Conservation (phyloP, 2,888 invertebrate species). For the Lumbricus terrestris region DNA sequence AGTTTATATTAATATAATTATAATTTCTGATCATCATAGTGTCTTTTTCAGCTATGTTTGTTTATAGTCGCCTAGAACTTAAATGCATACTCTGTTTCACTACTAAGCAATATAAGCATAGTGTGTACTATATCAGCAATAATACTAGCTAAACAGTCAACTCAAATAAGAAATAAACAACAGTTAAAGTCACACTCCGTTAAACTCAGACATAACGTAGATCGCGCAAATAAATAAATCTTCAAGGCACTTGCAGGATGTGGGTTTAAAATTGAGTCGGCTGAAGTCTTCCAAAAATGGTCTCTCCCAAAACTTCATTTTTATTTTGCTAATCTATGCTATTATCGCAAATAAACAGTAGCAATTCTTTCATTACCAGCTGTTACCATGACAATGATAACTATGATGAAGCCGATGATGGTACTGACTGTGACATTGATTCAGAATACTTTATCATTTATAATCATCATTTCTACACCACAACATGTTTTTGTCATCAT, state of each 20-base stretch:
- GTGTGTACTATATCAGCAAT: not conserved
- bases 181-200: not conserved
- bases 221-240: not conserved
- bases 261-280: not conserved
- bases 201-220: not conserved
- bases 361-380: not conserved
- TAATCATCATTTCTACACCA: not conserved
- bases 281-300: not conserved
- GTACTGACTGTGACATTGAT: too few species aligned
- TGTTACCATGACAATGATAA: not conserved
- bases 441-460: not conserved
- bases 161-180: not conserved
- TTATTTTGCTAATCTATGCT: not conserved
- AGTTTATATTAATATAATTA: slow-evolving; percentile 3
- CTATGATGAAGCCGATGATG: not conserved
- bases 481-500: not conserved
- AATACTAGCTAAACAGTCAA: not conserved
- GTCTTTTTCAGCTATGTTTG: not conserved
- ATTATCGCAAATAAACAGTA: not conserved
- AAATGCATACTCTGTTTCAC: not conserved
- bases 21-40: not conserved
- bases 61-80: not conserved
- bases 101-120: too few species aligned
- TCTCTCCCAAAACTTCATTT: not conserved
- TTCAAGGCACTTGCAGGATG: not conserved